A percentile compares a stretch with the other conserved stretches of the same genome.
Conservation (phyloP, 37 sponge, comb jelly and placozoan genomes). For the Chondrilla cf. caribensis region DNA sequence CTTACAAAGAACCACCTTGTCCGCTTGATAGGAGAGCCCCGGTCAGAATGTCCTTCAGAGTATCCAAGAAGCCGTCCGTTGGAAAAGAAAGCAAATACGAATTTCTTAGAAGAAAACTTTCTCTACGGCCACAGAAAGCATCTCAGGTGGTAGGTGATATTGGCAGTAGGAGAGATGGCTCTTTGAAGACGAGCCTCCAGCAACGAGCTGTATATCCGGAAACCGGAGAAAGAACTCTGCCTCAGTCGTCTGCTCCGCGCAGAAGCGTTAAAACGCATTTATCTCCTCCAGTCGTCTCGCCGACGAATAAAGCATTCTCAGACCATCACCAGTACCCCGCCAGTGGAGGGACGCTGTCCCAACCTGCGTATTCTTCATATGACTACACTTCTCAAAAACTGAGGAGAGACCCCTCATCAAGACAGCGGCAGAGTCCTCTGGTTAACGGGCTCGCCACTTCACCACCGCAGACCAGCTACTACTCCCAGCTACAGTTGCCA, state of each 20-base stretch:
- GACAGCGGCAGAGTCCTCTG: background rate
- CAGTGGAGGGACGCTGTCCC: conserved; percentile 8
- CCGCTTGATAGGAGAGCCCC: conserved; percentile 23
- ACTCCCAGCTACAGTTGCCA: background rate
- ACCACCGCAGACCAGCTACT: background rate
- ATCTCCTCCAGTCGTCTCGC: background rate
- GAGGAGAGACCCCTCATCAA: background rate
- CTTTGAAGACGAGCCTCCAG: background rate
- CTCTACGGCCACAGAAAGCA: background rate
- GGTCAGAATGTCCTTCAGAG: conserved; percentile 30
- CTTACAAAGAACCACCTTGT: conserved; percentile 1
- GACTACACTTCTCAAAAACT: background rate
- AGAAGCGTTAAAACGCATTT: background rate
- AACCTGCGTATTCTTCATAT: background rate
- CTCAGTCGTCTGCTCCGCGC: background rate
- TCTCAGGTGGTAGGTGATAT: background rate
- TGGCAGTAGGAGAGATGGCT: background rate
- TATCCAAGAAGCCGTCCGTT: conserved; percentile 7
- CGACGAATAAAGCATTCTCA: background rate
- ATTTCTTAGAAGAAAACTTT: conserved; percentile 10
- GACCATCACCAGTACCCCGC: background rate
- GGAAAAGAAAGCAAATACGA: conserved; percentile 16
- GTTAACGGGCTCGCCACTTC: background rate
- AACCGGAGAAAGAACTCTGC: conserved; percentile 5
- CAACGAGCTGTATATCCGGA: conserved; percentile 5